Evolutionary conservation across 2,797 vertebrate species (phyloP), one percentile per base, ranked within the genome.

Genomic region (Knipowitschia caucasica): DNA sequence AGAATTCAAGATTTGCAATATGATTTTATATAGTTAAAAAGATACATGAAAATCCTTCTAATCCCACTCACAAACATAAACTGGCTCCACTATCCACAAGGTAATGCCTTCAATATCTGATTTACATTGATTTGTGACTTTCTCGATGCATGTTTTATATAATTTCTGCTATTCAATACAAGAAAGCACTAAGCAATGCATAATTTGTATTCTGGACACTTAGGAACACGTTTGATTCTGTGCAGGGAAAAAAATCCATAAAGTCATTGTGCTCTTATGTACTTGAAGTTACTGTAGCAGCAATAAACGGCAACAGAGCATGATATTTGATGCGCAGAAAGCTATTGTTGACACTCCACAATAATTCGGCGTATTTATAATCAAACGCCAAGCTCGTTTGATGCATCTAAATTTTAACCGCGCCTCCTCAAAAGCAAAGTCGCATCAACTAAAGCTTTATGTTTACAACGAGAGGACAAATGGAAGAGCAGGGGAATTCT

Each of bases 361-460:
- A 40, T 45, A 15, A 51, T 59, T 36, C 44, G 44, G 53, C 4
- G 53, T 62, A 58, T 59, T 59, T 54, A 24, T 42, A 60, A 69
- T 67, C 50, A 66, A 64, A 57, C 52, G 46, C 50, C 60, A 44
- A 39, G 45, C 29, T 44, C 35, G 36, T 71, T 73, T 60, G 60
- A 63, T 26, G 43, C 87, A 85, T 84, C 82, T 84, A 86, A 84
- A 82, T 82, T 83, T 86, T 83, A 84, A 88, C 80, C 86, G 83
- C 81, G 85, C 89, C 87, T 88, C 87, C 23, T 29, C 61, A 30
- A 43, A 68, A 69, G 63, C 45, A 47, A 75, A 71, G 66, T 69
- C 50, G 27, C 57, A 63, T 71, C 43, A 57, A 67, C 72, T 33
- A 72, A 71, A 59, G 62, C 71, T 76, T 69, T 63, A 68, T 81